Conservation (phyloP, 2,113 vertebrate species). For the Sitta europaea region DNA sequence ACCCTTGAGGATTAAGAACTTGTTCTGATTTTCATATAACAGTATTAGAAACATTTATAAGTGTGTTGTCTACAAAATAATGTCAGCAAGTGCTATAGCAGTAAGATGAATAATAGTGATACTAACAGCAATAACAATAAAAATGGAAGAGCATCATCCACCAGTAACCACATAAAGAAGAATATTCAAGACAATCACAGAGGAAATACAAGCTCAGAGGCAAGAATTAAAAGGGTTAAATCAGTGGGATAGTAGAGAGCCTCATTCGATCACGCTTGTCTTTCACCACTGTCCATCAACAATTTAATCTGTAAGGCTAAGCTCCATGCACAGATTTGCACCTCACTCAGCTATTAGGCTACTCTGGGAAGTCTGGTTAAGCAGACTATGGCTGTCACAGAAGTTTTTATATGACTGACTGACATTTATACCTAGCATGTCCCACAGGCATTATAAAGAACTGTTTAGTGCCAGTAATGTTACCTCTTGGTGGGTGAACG, state of each 20-base stretch:
- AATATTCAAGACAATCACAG: not conserved
- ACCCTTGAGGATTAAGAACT: not conserved
- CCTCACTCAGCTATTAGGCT: not conserved
- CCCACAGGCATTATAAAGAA: not conserved
- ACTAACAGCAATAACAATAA: not conserved
- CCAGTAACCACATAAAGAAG: not conserved
- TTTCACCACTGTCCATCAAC: slow-evolving; percentile 27
- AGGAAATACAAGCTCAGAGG: not conserved
- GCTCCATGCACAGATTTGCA: not conserved
- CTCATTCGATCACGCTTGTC: not conserved
- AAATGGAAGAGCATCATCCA: not conserved
- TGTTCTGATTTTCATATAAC: not conserved
- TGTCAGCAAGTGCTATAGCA: not conserved
- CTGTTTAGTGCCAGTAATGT: not conserved
- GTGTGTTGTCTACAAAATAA: not conserved
- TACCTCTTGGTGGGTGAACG: not conserved
- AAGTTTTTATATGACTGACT: slow-evolving; percentile 14
- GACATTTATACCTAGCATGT: not conserved
- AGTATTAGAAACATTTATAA: not conserved
- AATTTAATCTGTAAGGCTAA: not conserved
- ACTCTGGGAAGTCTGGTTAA: not conserved
- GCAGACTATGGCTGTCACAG: not conserved
- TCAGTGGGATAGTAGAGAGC: not conserved
- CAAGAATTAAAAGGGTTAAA: slow-evolving; percentile 20
- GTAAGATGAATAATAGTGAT: not conserved